A percentile compares a stretch with the other conserved stretches of the same genome.
Conservation (phyloP, 2,888 invertebrate species). For the Diaperis boleti region DNA sequence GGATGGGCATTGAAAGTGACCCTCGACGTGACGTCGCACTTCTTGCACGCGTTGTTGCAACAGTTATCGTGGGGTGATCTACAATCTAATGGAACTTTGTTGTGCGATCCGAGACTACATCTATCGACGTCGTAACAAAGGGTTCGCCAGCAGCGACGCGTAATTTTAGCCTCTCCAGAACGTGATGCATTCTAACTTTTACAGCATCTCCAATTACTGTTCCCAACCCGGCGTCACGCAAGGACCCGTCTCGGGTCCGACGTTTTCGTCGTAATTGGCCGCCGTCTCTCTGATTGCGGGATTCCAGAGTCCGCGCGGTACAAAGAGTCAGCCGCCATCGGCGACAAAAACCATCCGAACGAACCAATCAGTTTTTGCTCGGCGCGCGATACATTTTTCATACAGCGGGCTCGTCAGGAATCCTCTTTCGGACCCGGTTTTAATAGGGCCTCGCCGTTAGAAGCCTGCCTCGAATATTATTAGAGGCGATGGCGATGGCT, state of each 20-base stretch:
- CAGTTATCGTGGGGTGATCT: too few relatives aligned
- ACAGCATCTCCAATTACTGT: too few relatives aligned
- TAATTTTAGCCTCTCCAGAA: too few relatives aligned
- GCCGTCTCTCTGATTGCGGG: constrained; percentile 19
- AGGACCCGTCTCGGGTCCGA: constrained; percentile 25
- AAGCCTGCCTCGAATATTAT: constrained; percentile 60
- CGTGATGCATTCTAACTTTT: too few relatives aligned
- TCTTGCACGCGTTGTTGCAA: too few relatives aligned
- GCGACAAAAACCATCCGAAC: constrained; percentile 37
- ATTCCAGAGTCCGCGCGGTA: constrained; percentile 10
- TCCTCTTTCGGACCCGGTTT: constrained; percentile 58
- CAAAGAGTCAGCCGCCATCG: constrained; percentile 27
- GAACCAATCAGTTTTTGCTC: constrained; percentile 57
- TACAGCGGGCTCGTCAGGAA: constrained; percentile 62
- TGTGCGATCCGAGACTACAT: too few relatives aligned
- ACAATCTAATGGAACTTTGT: too few relatives aligned
- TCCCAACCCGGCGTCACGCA: constrained; percentile 21
- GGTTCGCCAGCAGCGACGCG: too few relatives aligned
- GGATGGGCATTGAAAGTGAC: too few relatives aligned
- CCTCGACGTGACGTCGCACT: too few relatives aligned
- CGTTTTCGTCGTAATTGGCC: constrained; percentile 12
- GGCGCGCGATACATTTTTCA: constrained; percentile 63
- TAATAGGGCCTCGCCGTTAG: constrained; percentile 61
- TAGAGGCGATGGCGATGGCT: constrained; percentile 58
- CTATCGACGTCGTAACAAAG: too few relatives aligned